Evolutionary conservation across 2,113 vertebrate genomes (phyloP), one percentile per base, ranked within the genome.

Genomic region (Ariopsis seemanni): DNA sequence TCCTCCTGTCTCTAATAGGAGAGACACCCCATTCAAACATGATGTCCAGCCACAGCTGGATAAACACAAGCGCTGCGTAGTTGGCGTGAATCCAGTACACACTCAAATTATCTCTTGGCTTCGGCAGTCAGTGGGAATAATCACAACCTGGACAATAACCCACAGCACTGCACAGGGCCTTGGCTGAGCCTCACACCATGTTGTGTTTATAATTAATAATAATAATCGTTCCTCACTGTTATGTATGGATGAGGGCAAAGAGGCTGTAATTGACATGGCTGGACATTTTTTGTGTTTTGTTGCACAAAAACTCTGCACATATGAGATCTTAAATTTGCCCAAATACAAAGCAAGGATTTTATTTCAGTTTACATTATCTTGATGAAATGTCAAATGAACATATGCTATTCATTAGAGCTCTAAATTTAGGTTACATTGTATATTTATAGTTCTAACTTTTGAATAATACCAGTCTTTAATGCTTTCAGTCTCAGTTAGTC

Each of bases 41-140:
- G 63, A 87, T 83, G 27, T 88, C n/a, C 57, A n/a, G 18, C n/a
- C 84, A 83, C 90, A 88, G 89, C 87, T 90, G 87, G 69, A 89
- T 81, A 85, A 89, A 84, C 63, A 27, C 18, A 53, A 55, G 55
- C 20, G 20, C 63, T 88, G 11, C 14, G 67, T 69, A 34, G 62
- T 60, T 74, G 77, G 85, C 42, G 25, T 34, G 50, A 62, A 63
- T 89, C 79, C 86, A 86, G 83, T 34, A 65, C 77, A 82, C 34
- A 67, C 69, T 58, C 67, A 69, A 86, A 90, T 81, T 74, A 83
- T 89, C 83, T 85, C 79, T 20, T 63, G 53, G 83, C 83, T 81
- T 82, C 71, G 53, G 25, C 34, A 72, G 58, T 67, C 63, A 85
- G n/a, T 25, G 34, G 79, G 80, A 86, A 86, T 50, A 84, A 89